These are phyloP conservation scores for Bathynomus jamesi DNA, from an alignment of 1,140 invertebrate species.

Conservation along the genomic window DNA sequence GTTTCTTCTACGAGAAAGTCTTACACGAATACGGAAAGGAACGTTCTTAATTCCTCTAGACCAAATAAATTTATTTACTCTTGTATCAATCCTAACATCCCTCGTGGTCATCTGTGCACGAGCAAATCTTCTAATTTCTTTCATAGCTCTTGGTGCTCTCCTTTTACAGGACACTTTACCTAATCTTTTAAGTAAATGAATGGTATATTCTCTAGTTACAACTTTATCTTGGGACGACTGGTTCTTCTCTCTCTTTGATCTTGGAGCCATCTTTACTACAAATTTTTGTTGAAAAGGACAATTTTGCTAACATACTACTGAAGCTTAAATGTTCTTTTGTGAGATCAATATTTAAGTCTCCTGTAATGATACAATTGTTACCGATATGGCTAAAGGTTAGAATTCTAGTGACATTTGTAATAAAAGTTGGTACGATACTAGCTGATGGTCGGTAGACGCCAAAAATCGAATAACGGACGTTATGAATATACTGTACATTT, in stretches of 20 bases:
- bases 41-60: conserved; percentile 85
- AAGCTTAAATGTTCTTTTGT: no score
- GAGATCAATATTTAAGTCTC: no score
- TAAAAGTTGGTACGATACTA: no score
- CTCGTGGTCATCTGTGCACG: conserved; percentile 96
- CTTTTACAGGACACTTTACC: conserved; percentile 97
- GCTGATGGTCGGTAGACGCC: no score
- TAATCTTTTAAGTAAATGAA: conserved; percentile 94
- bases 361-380: no score
- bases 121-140: conserved; percentile 95
- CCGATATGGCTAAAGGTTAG: no score
- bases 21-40: conserved; percentile 77
- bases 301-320: no score
- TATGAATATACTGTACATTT: no score
- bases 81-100: conserved; percentile 94
- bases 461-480: no score
- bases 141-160: conserved; percentile 90
- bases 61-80: conserved; percentile 97
- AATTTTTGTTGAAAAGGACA: no score
- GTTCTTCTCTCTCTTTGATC: conserved; percentile 46
- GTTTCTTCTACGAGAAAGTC: conserved; percentile 88
- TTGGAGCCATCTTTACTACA: conserved; percentile 25
- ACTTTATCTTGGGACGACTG: conserved; percentile 93
- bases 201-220: conserved; percentile 95
- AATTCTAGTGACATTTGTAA: no score